These are phyloP conservation scores for Sterrhoptilus dennistouni DNA, from an alignment of 2,113 vertebrate species.

Conservation along the genomic window DNA sequence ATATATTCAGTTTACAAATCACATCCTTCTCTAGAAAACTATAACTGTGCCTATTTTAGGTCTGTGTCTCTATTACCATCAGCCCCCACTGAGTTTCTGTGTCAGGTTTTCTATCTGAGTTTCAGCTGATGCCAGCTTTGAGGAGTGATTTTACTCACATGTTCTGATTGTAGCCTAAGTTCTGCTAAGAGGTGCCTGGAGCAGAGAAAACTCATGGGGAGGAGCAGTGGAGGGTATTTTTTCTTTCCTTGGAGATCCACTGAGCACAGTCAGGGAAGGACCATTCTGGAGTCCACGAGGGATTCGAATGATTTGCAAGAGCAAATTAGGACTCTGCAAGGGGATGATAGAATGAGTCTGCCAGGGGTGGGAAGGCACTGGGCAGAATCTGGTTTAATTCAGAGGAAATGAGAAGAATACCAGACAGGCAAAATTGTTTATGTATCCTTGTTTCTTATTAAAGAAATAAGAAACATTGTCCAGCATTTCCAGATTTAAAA, in stretches of 20 bases:
- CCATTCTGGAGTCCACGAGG: accelerated
- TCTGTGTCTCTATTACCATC: neutral
- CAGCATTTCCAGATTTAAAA: neutral
- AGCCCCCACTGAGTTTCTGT: neutral
- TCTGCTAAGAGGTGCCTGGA: neutral
- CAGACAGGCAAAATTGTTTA: neutral
- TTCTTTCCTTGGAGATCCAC: neutral
- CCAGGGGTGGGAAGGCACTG: neutral
- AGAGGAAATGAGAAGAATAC: neutral
- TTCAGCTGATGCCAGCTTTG: neutral
- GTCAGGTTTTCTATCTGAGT: neutral
- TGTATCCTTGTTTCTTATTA: neutral
- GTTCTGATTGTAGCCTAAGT: neutral
- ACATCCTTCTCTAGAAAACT: neutral
- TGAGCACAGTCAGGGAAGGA: neutral
- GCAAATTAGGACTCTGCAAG: neutral
- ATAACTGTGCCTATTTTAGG: neutral
- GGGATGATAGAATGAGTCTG: neutral
- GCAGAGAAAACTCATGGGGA: neutral
- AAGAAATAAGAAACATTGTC: neutral
- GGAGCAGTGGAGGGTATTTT: neutral
- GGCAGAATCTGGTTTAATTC: neutral
- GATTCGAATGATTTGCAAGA: neutral
- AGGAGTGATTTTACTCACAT: neutral
- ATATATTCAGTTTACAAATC: neutral